Base-by-base conservation (phyloP, 2,113 vertebrate genomes). In the Piaya cayana region DNA sequence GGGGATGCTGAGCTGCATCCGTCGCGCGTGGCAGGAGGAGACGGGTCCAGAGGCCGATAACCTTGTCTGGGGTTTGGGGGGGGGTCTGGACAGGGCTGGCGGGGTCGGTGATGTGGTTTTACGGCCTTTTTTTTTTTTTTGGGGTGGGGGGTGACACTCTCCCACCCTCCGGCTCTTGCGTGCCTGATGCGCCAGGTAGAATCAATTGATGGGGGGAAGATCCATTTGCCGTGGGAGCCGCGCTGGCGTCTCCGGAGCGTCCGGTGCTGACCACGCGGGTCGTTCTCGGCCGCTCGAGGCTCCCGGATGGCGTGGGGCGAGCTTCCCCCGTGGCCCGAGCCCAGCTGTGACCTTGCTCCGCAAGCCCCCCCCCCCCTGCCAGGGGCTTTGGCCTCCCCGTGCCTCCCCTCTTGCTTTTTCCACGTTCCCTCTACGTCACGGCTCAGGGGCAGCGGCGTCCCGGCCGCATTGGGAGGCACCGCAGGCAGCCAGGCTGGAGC, bases 391-490 rank as follows among this genome's bases (percentile, higher is more conserved):
- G 25, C n/a, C 43, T 34, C 34, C 15, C 60, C 8, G 17, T 1
- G 34, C 29, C 29, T 37, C 62, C 62, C 70, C 36, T 5, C 6
- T 37, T 37, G 19, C 22, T 19, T 10, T 55, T 21, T 15, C 30
- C 0, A n/a, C 0, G 11, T 12, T 77, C 53, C 77, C 12, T 2
- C 0, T 1, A 1, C 55, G 26, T 47, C 69, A 32, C 0, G 4
- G 17, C 2, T 26, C 8, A n/a, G n/a, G 2, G 23, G 15, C 3
- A 19, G 42, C 5, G 3, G 34, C 4, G 0, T 67, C 86, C 45
- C 27, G 50, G 65, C 82, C 21, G 42, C 86, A 20, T 0, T 0
- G 58, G 68, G 68, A 76, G n/a, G 26, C 56, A 29, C 43, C 12
- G 3, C 59, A 7, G 58, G 43, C 4, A 26, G 23, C 77, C 42